Base-by-base conservation (phyloP, 2,888 invertebrate genomes). In the Philereme transversata region DNA sequence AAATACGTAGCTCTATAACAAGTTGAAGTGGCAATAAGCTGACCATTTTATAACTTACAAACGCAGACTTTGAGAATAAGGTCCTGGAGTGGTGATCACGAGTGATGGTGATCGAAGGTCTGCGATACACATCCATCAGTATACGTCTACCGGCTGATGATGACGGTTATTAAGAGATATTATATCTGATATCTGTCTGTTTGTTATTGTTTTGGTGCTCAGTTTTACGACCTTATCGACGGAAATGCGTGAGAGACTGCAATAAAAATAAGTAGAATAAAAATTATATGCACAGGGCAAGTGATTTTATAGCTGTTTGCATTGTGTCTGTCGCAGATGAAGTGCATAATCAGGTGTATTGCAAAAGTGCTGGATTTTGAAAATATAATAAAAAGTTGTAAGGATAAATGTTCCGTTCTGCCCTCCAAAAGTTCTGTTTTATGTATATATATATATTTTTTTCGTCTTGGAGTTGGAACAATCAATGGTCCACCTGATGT, bases 201-300 rank as follows among this genome's bases (percentile, higher is more conserved):
- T 67, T 67, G 64, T 70, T 69, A 69, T 69, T 69, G 69, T 71
- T 65, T 62, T 51, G 69, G 68, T 67, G 65, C 55, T 67, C 62
- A 64, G 58, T 70, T 66, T 67, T 68, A 67, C 65, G 67, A 68
- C 65, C 61, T 57, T 63, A 67, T 67, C 60, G 62, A 64, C 68
- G 72, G 75, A 73, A 75, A 69, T 76, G 79, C 80, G 79, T 80
- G 81, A 61, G 63, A 57, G 57, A 65, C 64, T 48, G 56, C 68
- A 74, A 77, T 80, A 75, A 77, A 69, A 65, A 50, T 65, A 48
- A 67, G 70, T 64, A 66, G 65, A 64, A 58, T 62, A 68, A 75
- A 75, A 74, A 72, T 73, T 73, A 65, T 72, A 67, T 63, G 70
- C 67, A 68, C 70, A 73, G 56, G 68, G 66, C 65, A 72, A 69